Evolutionary conservation across 2,113 vertebrate species (phyloP).

Genomic region (Pluvianellus socialis): DNA sequence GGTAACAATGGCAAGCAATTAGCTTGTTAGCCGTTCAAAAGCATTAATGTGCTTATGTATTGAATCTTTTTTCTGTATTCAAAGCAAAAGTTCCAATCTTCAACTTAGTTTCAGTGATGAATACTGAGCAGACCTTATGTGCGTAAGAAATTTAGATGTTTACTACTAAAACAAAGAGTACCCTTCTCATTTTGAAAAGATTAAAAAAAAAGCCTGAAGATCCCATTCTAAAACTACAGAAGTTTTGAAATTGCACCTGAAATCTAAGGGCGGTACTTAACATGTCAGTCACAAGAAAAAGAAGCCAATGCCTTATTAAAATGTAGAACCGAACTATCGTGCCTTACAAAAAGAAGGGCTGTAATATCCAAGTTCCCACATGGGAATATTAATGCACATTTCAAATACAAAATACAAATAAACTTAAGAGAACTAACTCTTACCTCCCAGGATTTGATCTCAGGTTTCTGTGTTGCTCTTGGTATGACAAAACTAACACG

Average conservation of each 20-base stretch:
- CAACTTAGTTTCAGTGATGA: not conserved
- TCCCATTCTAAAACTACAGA: not conserved
- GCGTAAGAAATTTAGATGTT: not conserved
- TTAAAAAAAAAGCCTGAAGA: not conserved
- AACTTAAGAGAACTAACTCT: not conserved
- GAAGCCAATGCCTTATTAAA: not conserved
- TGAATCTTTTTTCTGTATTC: not conserved
- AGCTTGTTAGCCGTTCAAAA: not conserved
- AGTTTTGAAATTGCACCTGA: not conserved
- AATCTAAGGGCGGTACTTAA: not conserved
- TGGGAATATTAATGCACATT: not conserved
- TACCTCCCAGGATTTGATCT: slow-evolving; percentile 48
- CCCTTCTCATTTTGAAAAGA: not conserved
- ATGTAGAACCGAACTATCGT: not conserved
- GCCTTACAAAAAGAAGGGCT: not conserved
- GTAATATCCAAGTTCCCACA: not conserved
- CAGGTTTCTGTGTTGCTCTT: slow-evolving; percentile 61
- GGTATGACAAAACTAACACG: slow-evolving; percentile 65
- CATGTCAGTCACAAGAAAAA: not conserved
- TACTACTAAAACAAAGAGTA: not conserved
- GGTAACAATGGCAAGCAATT: not conserved
- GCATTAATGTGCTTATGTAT: not conserved
- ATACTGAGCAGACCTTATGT: not conserved
- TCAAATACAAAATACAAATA: not conserved
- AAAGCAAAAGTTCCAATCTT: not conserved